Conservation (phyloP, 2,888 invertebrate genomes). For the Coremacera marginata region DNA sequence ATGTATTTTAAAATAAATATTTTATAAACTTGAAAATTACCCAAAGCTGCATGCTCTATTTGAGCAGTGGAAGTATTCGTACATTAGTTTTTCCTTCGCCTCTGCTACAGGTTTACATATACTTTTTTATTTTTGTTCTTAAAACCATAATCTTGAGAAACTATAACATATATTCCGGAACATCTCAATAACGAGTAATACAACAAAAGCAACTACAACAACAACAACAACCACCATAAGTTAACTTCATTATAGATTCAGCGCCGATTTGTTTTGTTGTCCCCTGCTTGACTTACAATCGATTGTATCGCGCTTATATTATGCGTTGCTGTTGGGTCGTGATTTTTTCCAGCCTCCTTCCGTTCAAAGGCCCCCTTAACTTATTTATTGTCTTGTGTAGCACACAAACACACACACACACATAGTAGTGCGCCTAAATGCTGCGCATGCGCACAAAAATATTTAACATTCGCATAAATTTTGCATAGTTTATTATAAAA, state of each 20-base stretch:
- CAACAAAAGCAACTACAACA: background rate
- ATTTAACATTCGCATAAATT: slow-evolving; percentile 56
- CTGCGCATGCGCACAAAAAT: slow-evolving; percentile 51
- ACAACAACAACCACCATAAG: slow-evolving; percentile 3
- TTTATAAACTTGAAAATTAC: no score
- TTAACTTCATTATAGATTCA: slow-evolving; percentile 49
- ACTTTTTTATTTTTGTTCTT: background rate
- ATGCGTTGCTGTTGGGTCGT: slow-evolving; percentile 40
- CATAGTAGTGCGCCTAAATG: slow-evolving; percentile 41
- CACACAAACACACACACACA: slow-evolving; percentile 34
- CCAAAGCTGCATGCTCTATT: no score
- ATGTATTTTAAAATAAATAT: no score
- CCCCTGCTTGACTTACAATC: slow-evolving; percentile 41
- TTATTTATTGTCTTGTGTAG: slow-evolving; percentile 30
- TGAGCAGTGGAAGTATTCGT: no score
- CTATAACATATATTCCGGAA: slow-evolving; percentile 24
- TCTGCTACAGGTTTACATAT: no score
- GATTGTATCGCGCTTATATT: slow-evolving; percentile 37
- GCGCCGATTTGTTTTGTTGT: slow-evolving; percentile 52
- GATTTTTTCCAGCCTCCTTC: slow-evolving; percentile 42
- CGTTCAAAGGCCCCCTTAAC: background rate
- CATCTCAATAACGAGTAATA: slow-evolving; percentile 25
- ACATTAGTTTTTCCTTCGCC: no score
- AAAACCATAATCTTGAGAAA: slow-evolving; percentile 3
- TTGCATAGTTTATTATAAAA: slow-evolving; percentile 57